These are phyloP conservation scores for Sisyra terminalis DNA, from an alignment of 2,888 invertebrate genomes.

Conservation along the genomic window DNA sequence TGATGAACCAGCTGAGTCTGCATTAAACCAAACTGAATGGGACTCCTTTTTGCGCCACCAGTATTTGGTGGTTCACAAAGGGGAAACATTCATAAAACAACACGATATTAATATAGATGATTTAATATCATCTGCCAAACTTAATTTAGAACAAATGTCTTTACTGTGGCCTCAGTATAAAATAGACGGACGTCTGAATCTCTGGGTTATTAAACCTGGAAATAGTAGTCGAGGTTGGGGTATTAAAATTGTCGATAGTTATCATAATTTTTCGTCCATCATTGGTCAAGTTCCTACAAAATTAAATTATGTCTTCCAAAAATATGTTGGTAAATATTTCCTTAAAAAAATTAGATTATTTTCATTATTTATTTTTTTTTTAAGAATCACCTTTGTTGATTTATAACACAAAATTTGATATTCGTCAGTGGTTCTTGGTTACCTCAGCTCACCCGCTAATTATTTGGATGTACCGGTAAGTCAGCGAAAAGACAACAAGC, in stretches of 20 bases:
- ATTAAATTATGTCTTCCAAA: slow-evolving; percentile 65
- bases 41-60: slow-evolving; percentile 47
- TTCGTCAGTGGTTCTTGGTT: slow-evolving; percentile 77
- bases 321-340: slow-evolving; percentile 53
- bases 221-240: slow-evolving; percentile 70
- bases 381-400: slow-evolving; percentile 45
- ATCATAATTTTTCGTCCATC: slow-evolving; percentile 17
- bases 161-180: slow-evolving; percentile 42
- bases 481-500: slow-evolving; percentile 5
- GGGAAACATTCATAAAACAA: slow-evolving; percentile 28
- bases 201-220: slow-evolving; percentile 84
- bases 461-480: slow-evolving; percentile 69
- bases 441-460: slow-evolving; percentile 61
- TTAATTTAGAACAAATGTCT: slow-evolving; percentile 39
- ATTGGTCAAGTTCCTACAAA: slow-evolving; percentile 37
- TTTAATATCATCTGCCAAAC: slow-evolving; percentile 30
- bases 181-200: slow-evolving; percentile 65
- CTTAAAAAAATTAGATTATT: too few relatives aligned
- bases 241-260: slow-evolving; percentile 55
- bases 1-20: slow-evolving; percentile 24
- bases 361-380: too few relatives aligned
- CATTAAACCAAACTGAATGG: slow-evolving; percentile 35
- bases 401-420: slow-evolving; percentile 78
- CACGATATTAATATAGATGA: slow-evolving; percentile 21
- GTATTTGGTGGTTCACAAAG: slow-evolving; percentile 41